These are phyloP conservation scores for Pipa parva DNA, from an alignment of 2,113 vertebrate genomes.

Conservation along the genomic window DNA sequence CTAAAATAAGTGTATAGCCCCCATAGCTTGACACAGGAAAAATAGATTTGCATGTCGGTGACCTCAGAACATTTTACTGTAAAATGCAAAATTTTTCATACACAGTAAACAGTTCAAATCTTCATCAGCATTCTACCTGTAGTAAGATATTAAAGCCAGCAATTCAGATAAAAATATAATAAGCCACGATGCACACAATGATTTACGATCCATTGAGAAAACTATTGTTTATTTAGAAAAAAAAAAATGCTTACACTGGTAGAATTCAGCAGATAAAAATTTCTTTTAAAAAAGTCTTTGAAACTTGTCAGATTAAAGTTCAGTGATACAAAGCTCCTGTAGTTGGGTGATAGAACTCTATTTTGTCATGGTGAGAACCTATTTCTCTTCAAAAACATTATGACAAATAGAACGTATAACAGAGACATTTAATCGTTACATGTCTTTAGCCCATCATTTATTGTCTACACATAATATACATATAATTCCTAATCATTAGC, in stretches of 20 bases:
- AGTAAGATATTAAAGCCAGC: neutral
- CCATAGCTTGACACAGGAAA: too few relatives aligned
- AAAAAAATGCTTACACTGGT: slow-evolving; percentile 94
- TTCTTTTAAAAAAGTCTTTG: slow-evolving; percentile 83
- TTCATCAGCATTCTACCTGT: too few relatives aligned
- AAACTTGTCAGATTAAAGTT: slow-evolving; percentile 79
- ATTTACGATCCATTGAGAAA: slow-evolving; percentile 92
- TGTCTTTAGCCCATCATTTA: slow-evolving; percentile 58
- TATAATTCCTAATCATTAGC: slow-evolving; percentile 78
- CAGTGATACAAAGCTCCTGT: slow-evolving; percentile 81
- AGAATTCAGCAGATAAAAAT: slow-evolving; percentile 98
- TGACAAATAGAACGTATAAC: slow-evolving; percentile 67
- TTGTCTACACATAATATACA: slow-evolving; percentile 93
- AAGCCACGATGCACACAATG: slow-evolving; percentile 65
- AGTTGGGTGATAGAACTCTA: slow-evolving; percentile 69
- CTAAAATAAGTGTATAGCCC: too few relatives aligned
- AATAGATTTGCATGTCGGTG: too few relatives aligned
- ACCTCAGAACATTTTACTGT: too few relatives aligned
- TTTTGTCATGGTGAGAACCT: slow-evolving; percentile 57
- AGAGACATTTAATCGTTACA: slow-evolving; percentile 54
- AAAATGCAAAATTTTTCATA: too few relatives aligned
- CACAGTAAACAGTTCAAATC: too few relatives aligned
- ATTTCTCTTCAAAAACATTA: slow-evolving; percentile 77
- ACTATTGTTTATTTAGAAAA: slow-evolving; percentile 97
- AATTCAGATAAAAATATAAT: slow-evolving; percentile 38